Conservation (phyloP, 2,797 vertebrate genomes). For the Melanotaenia boesemani region DNA sequence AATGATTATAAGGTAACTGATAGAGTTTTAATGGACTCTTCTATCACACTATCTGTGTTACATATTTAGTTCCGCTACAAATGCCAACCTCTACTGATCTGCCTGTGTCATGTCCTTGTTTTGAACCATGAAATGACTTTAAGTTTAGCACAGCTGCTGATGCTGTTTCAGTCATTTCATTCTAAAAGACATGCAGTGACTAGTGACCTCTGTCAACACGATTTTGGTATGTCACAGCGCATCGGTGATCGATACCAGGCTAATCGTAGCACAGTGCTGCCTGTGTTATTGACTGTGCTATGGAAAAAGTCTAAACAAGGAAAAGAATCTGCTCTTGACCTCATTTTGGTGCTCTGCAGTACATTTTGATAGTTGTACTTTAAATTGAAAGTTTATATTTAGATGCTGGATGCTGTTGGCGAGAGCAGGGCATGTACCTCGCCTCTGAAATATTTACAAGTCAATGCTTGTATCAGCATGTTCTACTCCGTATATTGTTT, state of each 20-base stretch:
- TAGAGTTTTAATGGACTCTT: conserved; percentile 50
- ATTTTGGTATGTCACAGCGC: conserved; percentile 48
- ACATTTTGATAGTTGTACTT: conserved; percentile 45
- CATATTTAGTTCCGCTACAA: conserved; percentile 28
- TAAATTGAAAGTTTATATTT: conserved; percentile 67
- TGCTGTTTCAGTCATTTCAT: conserved; percentile 48
- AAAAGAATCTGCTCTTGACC: conserved; percentile 61
- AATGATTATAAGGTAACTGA: conserved; percentile 56
- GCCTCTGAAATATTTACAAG: conserved; percentile 61
- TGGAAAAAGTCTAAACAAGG: conserved; percentile 59
- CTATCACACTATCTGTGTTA: conserved; percentile 23
- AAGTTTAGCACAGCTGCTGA: conserved; percentile 42
- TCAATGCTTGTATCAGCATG: conserved; percentile 66
- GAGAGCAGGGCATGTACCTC: conserved; percentile 35
- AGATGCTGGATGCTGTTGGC: conserved; percentile 29
- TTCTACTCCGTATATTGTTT: conserved; percentile 57
- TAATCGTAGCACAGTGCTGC: conserved; percentile 50
- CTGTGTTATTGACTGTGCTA: conserved; percentile 70
- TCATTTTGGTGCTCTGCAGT: conserved; percentile 59
- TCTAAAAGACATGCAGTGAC: conserved; percentile 38
- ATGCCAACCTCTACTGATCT: conserved; percentile 26
- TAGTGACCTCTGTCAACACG: conserved; percentile 55
- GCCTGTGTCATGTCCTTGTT: conserved; percentile 50
- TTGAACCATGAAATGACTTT: conserved; percentile 35
- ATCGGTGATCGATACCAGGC: conserved; percentile 62